Conservation (phyloP, 2,797 vertebrate species). For the Onychomys leucogaster region DNA sequence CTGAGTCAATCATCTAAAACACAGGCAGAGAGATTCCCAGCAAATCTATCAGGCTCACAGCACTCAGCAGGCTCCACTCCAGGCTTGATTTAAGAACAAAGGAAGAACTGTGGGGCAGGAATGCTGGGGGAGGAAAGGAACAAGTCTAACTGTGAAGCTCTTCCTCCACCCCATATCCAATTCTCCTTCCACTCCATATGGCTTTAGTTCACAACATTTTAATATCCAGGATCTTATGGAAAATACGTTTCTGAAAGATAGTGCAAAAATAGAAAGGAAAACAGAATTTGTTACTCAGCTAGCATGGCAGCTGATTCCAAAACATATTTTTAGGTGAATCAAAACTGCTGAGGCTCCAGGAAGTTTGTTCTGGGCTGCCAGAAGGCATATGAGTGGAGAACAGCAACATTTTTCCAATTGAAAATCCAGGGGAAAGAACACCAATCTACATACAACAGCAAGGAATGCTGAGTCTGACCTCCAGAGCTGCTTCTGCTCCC, state of each 20-base stretch:
- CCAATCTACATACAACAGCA: not conserved
- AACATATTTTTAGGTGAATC: conserved; percentile 26
- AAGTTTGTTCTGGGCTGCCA: not conserved
- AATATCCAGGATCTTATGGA: conserved; percentile 7
- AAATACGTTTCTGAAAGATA: conserved; percentile 48
- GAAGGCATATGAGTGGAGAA: not conserved
- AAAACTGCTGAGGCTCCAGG: not conserved
- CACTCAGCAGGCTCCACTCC: not conserved
- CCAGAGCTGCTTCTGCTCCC: not conserved
- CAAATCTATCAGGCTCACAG: not conserved
- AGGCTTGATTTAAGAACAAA: not conserved
- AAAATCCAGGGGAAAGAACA: not conserved
- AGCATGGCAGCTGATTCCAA: conserved; percentile 24
- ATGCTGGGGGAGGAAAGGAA: not conserved
- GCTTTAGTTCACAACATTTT: conserved; percentile 38
- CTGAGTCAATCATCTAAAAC: not conserved
- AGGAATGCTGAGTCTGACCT: not conserved
- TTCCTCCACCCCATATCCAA: not conserved
- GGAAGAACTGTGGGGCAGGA: not conserved
- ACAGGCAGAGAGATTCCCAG: not conserved
- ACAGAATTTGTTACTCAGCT: conserved; percentile 6
- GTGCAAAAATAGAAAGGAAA: conserved; percentile 45
- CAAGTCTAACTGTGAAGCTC: not conserved
- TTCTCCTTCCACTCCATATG: not conserved
- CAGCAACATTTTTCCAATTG: not conserved